Evolutionary conservation across 2,113 vertebrate species (phyloP).

Genomic region (Heterochromis multidens): DNA sequence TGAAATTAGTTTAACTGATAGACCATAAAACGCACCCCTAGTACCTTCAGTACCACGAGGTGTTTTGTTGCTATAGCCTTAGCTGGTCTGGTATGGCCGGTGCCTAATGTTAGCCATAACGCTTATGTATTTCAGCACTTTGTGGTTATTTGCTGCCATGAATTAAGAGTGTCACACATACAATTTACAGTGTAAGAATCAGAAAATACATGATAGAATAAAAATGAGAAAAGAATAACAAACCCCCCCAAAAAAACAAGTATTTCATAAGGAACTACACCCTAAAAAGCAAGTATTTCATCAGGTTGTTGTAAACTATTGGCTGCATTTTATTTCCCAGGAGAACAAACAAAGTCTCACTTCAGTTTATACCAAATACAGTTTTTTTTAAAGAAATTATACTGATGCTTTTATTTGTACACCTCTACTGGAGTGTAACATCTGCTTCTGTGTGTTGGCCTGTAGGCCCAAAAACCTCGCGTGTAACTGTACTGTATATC

Average conservation of each 20-base stretch:
- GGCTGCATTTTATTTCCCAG: constrained; percentile 54
- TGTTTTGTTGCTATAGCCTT: not conserved
- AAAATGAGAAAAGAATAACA: constrained; percentile 57
- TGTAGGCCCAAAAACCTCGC: constrained; percentile 15
- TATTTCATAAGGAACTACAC: constrained; percentile 46
- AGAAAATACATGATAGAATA: constrained; percentile 58
- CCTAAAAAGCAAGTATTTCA: constrained; percentile 61
- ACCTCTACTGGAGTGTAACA: constrained; percentile 40
- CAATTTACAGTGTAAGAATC: constrained; percentile 69
- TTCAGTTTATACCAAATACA: constrained; percentile 43
- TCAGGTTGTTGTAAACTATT: constrained; percentile 68
- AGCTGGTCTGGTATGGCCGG: not conserved
- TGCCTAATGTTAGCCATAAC: not conserved
- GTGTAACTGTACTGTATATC: constrained; percentile 10
- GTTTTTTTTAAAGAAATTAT: constrained; percentile 8
- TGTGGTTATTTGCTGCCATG: constrained; percentile 38
- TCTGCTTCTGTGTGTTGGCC: constrained; percentile 9
- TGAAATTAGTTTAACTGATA: not conserved
- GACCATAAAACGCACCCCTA: not conserved
- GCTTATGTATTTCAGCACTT: constrained; percentile 56
- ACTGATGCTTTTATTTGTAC: constrained; percentile 33
- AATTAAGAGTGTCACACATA: constrained; percentile 58
- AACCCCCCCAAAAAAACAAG: constrained; percentile 14
- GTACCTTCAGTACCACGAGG: not conserved
- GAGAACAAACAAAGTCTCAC: constrained; percentile 36